Evolutionary conservation across 2,797 vertebrate genomes (phyloP), one percentile per base, ranked within the genome.

Genomic region (Echiichthys vipera): DNA sequence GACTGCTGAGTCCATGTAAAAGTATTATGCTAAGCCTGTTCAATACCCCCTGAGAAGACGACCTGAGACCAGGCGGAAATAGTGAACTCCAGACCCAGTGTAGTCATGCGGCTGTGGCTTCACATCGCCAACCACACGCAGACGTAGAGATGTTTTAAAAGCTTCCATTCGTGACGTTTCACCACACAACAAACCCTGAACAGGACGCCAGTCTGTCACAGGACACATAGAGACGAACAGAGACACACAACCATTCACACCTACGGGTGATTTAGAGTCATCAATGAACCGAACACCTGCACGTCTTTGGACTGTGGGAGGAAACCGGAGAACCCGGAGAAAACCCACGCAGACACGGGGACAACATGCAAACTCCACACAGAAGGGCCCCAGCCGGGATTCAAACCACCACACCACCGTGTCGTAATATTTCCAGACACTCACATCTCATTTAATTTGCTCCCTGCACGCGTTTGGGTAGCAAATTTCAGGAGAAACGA

Each of bases 1-100:
- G 80, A 77, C 56, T 68, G 58, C 43, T 56, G 65, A 63, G 65
- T 72, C 63, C 63, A 65, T 74, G 80, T 78, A 29, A 69, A 85
- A 64, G 57, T 68, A 43, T 84, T 85, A 78, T 69, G 40, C 66
- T 56, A 54, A 73, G 65, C 72, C 54, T 62, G 56, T 62, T 71
- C 72, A 71, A 40, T 14, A 40, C 64, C 66, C 71, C 56, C 57
- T 34, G 67, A 84, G 80, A 69, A 32, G 58, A 68, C 39, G 42
- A 57, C 67, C 37, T 53, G 58, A 76, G 68, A 71, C 68, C 34
- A 55, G 20, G 15, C 62, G 62, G 58, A 55, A 77, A 45, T 3
- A 51, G 54, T 72, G 43, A 64, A 62, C 58, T 40, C 29, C 3
- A 29, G 6, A 34, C 17, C n/a, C 25, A 15, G 17, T 46, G 50